phyloP scores from a whole-genome alignment of 2,888 invertebrate species.

The Nemotelus pantherinus region DNA sequence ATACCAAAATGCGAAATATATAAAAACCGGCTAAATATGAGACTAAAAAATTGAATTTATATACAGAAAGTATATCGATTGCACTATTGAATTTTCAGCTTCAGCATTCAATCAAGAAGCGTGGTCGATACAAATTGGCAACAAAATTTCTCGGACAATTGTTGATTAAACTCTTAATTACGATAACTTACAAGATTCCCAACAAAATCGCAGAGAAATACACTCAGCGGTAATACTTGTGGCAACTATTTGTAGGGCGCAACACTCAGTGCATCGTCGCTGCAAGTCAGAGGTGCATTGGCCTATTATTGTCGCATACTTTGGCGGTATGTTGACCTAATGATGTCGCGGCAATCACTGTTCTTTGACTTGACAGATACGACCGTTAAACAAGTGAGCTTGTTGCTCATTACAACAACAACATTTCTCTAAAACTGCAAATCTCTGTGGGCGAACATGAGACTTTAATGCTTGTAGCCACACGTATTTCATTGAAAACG shows the following conservation, averaged over 20 bases:
- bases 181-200: not conserved
- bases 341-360: constrained; percentile 3
- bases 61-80: too few species aligned
- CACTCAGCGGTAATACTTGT: constrained; percentile 1
- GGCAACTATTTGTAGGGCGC: not conserved
- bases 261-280: not conserved
- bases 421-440: not conserved
- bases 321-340: constrained; percentile 17
- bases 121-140: too few species aligned
- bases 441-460: not conserved
- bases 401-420: not conserved
- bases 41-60: too few species aligned
- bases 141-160: too few species aligned
- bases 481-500: not conserved
- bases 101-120: too few species aligned
- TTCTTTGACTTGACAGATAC: too few species aligned
- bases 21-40: too few species aligned
- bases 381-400: not conserved
- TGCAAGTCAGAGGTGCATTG: constrained; percentile 4
- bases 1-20: too few species aligned
- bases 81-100: too few species aligned
- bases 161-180: too few species aligned
- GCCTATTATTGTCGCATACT: constrained; percentile 27
- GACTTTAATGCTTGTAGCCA: not conserved
- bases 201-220: not conserved